A percentile compares a stretch with the other conserved stretches of the same genome.
phyloP scores from a whole-genome alignment of 2,888 invertebrate species.

The Dascillus cervinus region DNA sequence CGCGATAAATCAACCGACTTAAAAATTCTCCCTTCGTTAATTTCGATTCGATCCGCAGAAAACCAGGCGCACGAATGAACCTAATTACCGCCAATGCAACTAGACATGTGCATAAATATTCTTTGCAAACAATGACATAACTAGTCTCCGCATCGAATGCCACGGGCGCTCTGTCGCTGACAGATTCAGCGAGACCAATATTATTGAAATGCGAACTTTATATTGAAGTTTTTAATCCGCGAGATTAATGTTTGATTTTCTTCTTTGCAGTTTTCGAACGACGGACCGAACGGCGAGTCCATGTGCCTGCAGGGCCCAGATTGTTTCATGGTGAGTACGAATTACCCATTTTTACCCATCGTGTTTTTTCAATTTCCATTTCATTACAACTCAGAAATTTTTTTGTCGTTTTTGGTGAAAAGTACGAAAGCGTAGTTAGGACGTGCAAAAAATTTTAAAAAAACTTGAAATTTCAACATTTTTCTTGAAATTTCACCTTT shows the following conservation, averaged over 20 bases:
- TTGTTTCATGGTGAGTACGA: constrained; percentile 60
- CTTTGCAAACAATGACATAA: neutral
- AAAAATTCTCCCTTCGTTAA: too few relatives aligned
- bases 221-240: constrained; percentile 26
- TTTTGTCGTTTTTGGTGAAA: too few relatives aligned
- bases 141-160: neutral
- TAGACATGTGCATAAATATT: neutral
- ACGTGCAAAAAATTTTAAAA: too few relatives aligned
- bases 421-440: too few relatives aligned
- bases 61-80: too few relatives aligned
- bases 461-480: too few relatives aligned
- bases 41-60: too few relatives aligned
- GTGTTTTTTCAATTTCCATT: too few relatives aligned
- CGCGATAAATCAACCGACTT: too few relatives aligned
- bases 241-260: constrained; percentile 26
- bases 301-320: constrained; percentile 63
- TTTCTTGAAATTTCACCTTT: too few relatives aligned
- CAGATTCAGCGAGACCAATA: neutral
- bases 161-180: neutral
- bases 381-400: too few relatives aligned
- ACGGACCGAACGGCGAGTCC: constrained; percentile 55
- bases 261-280: constrained; percentile 54
- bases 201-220: constrained; percentile 26
- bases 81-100: neutral
- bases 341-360: too few relatives aligned